phyloP scores from a whole-genome alignment of 2,888 invertebrate genomes.

The Aricia artaxerxes region DNA sequence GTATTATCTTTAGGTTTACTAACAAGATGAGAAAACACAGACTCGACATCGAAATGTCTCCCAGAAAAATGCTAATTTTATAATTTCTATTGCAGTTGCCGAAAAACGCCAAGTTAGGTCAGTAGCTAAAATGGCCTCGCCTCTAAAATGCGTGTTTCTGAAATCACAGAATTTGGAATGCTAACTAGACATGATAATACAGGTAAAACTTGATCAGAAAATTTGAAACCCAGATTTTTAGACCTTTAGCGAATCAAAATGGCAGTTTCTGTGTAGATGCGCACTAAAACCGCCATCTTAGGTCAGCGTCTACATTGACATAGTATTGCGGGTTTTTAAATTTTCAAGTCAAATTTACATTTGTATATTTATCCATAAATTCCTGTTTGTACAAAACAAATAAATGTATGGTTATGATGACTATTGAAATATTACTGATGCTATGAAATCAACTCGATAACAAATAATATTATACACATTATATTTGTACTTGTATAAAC shows the following conservation, averaged over 20 bases:
- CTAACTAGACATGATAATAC: background rate
- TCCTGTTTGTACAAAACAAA: constrained; percentile 3
- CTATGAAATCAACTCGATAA: constrained; percentile 23
- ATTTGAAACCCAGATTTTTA: background rate
- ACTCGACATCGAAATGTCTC: background rate
- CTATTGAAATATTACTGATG: constrained; percentile 4
- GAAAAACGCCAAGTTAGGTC: background rate
- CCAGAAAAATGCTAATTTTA: background rate
- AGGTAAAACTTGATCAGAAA: background rate
- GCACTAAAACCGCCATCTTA: background rate
- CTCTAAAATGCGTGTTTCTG: constrained; percentile 5
- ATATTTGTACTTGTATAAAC: background rate
- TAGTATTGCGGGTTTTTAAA: background rate
- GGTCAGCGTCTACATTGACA: background rate
- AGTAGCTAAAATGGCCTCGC: background rate
- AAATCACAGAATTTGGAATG: constrained; percentile 26
- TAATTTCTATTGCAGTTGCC: background rate
- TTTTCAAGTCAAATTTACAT: background rate
- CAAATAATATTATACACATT: constrained; percentile 6
- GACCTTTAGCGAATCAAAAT: background rate
- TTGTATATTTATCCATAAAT: background rate
- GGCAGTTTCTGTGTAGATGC: background rate
- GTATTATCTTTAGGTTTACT: background rate
- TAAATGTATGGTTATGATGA: background rate
- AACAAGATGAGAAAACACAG: background rate